These are phyloP conservation scores for Oopsacas minuta DNA, from an alignment of 37 sponge, comb jelly and placozoan genomes.

Conservation along the genomic window DNA sequence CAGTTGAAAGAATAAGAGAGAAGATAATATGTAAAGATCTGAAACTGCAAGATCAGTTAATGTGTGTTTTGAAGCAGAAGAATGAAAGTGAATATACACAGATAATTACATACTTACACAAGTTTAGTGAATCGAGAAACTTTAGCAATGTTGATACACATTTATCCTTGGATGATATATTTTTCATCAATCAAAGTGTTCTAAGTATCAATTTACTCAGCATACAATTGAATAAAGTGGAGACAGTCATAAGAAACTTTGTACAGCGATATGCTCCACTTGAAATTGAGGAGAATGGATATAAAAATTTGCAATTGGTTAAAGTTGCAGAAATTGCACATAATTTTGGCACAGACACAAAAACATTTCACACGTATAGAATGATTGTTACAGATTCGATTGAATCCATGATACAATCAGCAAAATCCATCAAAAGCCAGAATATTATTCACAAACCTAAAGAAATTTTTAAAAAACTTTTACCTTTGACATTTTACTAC, in stretches of 20 bases:
- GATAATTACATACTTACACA: background rate
- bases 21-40: background rate
- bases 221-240: background rate
- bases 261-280: background rate
- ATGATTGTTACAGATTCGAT: background rate
- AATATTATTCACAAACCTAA: background rate
- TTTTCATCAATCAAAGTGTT: background rate
- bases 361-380: background rate
- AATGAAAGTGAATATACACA: background rate
- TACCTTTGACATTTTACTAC: background rate
- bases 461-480: background rate
- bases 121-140: background rate
- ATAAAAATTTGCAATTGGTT: background rate
- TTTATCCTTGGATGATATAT: background rate
- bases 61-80: background rate
- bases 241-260: background rate
- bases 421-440: background rate
- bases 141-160: background rate
- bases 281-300: background rate
- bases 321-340: background rate
- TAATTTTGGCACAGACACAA: background rate
- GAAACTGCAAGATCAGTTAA: background rate
- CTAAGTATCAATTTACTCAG: background rate
- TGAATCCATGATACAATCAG: background rate
- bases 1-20: background rate